Base-by-base conservation (phyloP, 2,797 vertebrate genomes). In the Malurus leucopterus region DNA sequence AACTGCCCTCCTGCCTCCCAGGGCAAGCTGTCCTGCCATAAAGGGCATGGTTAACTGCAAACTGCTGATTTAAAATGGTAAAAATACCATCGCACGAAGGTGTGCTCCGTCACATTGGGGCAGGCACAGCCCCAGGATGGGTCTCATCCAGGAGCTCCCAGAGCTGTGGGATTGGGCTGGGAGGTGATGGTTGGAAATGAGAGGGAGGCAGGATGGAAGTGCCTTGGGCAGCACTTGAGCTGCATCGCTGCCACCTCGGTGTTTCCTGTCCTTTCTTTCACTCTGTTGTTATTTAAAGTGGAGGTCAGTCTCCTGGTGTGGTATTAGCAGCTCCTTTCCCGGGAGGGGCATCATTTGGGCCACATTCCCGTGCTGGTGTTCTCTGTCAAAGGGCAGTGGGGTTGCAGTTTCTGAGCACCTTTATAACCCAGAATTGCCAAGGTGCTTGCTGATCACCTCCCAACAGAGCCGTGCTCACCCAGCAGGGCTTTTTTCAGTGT, bases 401-500 rank as follows among this genome's bases (percentile, higher is more conserved):
- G 4, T 3, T 63, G 40, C 58, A n/a, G n/a, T 1, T 3, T 70
- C 77, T 62, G 65, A 8, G 23, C 57, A 21, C 26, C 30, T 73
- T 70, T 69, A 11, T 57, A 46, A 15, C 21, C 4, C 36, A 40
- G 10, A 8, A 2, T 24, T 54, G 49, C 36, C 54, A 57, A 41
- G 53, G 44, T 10, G 63, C 7, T 67, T 4, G 2, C 57, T 65
- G 32, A 18, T 14, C 57, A 13, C 27, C 26, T 84, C 57, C 43
- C 1, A 2, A 1, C 1, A 2, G 23, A 65, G 27, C 88, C 15
- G 0, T 5, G 22, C 34, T 53, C 13, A 16, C 10, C 27, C 11
- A 0, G 0, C 2, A 5, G 1, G 7, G 27, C 51, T 73, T 40
- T 47, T 73, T 2, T 3, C 0, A 1, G 27, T 2, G 0, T 61